phyloP scores from a whole-genome alignment of 1,140 invertebrate genomes.

The Drosophila pandora region DNA sequence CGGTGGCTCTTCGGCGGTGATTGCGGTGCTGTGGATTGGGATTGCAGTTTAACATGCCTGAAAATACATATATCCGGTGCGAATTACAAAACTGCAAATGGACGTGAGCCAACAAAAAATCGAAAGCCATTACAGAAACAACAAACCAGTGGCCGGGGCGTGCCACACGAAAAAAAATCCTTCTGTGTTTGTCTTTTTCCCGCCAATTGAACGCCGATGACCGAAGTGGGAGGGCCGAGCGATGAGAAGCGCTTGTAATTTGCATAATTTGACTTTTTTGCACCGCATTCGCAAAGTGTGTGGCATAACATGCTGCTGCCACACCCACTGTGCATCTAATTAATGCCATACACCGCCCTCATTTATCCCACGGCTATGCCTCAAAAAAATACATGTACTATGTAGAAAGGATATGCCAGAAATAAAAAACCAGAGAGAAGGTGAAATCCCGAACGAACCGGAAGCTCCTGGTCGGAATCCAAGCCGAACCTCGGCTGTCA shows the following conservation, averaged over 20 bases:
- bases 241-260: slow-evolving; percentile 27
- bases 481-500: slow-evolving; percentile 26
- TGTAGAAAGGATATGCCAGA: background rate
- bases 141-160: background rate
- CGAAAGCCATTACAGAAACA: slow-evolving; percentile 17
- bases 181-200: slow-evolving; percentile 19
- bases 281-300: slow-evolving; percentile 1
- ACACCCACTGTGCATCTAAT: slow-evolving; percentile 55
- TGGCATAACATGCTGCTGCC: slow-evolving; percentile 10
- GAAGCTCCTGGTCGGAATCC: slow-evolving; percentile 10
- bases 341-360: slow-evolving; percentile 47
- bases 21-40: slow-evolving; percentile 43
- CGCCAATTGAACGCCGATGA: slow-evolving; percentile 30
- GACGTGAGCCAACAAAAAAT: slow-evolving; percentile 35
- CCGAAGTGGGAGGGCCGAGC: slow-evolving; percentile 1
- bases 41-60: slow-evolving; percentile 61
- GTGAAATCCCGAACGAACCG: slow-evolving; percentile 9
- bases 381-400: background rate
- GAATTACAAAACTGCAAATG: slow-evolving; percentile 61
- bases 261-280: slow-evolving; percentile 51
- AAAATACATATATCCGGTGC: slow-evolving; percentile 72
- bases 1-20: slow-evolving; percentile 26
- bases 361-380: slow-evolving; percentile 41
- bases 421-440: slow-evolving; percentile 1
- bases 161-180: background rate